These are phyloP conservation scores for Caradrina kadenii DNA, from an alignment of 2,888 invertebrate species.

Conservation along the genomic window DNA sequence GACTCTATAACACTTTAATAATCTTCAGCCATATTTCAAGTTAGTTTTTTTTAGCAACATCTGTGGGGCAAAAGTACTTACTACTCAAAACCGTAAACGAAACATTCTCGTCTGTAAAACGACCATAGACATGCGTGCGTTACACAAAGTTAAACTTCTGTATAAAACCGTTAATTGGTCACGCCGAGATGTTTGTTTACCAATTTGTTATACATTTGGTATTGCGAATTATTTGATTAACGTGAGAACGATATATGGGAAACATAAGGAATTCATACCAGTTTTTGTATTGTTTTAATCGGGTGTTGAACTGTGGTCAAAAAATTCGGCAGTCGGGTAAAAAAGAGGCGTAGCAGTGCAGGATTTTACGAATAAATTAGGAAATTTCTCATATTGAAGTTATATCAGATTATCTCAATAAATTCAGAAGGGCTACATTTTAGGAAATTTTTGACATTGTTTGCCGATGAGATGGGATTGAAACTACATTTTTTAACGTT, in stretches of 20 bases:
- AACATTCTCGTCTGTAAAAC: constrained; percentile 1
- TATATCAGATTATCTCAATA: too few species aligned
- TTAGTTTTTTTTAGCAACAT: not conserved
- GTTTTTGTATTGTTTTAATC: constrained; percentile 44
- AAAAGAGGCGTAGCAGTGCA: constrained; percentile 6
- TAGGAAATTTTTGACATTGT: too few species aligned
- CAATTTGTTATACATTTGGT: constrained; percentile 81
- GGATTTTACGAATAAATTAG: not conserved
- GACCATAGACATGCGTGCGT: constrained; percentile 31
- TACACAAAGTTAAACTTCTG: constrained; percentile 60
- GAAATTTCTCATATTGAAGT: too few species aligned
- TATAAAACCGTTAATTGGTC: constrained; percentile 42
- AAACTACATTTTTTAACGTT: too few species aligned
- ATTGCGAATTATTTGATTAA: constrained; percentile 84
- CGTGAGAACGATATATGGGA: constrained; percentile 83
- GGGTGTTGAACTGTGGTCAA: constrained; percentile 58
- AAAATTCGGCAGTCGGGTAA: constrained; percentile 15
- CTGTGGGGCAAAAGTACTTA: not conserved
- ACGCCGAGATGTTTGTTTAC: constrained; percentile 81
- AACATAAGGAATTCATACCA: constrained; percentile 62
- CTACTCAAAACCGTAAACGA: constrained; percentile 17
- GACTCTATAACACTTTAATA: too few species aligned
- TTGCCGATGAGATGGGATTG: too few species aligned
- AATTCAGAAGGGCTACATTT: too few species aligned
- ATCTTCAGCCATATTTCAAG: not conserved